A percentile compares a stretch with the other conserved stretches of the same genome.
These are phyloP conservation scores for Eublepharis macularius DNA, from an alignment of 2,113 vertebrate species.

Conservation along the genomic window DNA sequence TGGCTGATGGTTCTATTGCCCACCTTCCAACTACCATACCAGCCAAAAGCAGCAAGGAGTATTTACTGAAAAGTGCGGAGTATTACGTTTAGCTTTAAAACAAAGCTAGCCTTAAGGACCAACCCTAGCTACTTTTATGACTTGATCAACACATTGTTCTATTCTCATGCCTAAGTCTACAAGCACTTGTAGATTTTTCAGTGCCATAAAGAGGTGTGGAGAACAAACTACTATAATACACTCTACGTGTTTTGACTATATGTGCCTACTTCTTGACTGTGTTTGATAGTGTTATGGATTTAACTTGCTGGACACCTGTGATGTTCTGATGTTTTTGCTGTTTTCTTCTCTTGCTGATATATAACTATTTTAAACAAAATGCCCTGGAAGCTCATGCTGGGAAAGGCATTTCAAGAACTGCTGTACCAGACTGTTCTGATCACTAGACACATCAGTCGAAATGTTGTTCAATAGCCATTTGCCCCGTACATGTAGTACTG, in stretches of 20 bases:
- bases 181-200: neutral
- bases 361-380: too few species aligned
- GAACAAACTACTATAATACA: too few species aligned
- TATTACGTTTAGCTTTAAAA: neutral
- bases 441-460: neutral
- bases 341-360: too few species aligned
- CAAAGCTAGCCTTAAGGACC: neutral
- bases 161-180: neutral
- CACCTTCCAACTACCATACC: too few species aligned
- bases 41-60: too few species aligned
- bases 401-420: neutral
- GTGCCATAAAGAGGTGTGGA: neutral
- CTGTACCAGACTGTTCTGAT: neutral
- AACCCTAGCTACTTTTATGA: neutral
- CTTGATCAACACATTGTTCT: neutral
- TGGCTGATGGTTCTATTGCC: too few species aligned
- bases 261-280: too few species aligned
- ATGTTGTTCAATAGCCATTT: neutral
- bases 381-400: neutral
- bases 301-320: too few species aligned
- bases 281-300: too few species aligned
- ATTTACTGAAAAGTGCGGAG: neutral
- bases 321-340: too few species aligned
- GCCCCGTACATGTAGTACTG: neutral
- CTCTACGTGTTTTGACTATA: too few species aligned